Evolutionary conservation across 2,113 vertebrate genomes (phyloP).

Genomic region (Fregata magnificens): DNA sequence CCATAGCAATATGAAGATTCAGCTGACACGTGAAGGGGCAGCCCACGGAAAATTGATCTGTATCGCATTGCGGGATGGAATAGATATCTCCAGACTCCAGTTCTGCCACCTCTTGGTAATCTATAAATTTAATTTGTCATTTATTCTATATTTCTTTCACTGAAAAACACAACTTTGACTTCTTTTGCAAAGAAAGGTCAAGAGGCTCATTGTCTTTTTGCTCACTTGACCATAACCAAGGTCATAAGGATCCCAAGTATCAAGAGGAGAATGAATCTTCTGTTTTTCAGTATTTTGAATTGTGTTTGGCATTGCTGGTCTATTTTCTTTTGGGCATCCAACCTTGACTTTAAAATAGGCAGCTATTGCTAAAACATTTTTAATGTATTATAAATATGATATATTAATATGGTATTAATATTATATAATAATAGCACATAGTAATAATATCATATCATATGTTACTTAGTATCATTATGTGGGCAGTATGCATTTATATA

Average conservation of each 20-base stretch:
- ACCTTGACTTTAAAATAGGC: neutral
- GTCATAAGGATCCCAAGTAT: neutral
- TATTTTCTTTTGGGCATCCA: neutral
- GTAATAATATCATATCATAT: too few relatives aligned
- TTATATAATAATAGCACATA: neutral
- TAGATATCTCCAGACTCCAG: neutral
- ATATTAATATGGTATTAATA: neutral
- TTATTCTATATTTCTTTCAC: neutral
- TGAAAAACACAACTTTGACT: neutral
- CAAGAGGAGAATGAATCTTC: neutral
- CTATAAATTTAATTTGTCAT: neutral
- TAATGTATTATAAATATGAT: neutral
- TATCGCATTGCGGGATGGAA: neutral
- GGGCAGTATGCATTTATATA: neutral
- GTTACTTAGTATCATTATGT: neutral
- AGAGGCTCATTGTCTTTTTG: neutral
- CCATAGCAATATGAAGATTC: neutral
- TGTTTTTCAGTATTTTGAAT: neutral
- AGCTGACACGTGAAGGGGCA: neutral
- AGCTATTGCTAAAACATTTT: neutral
- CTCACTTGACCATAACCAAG: neutral
- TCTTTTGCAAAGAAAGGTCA: neutral
- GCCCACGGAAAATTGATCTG: neutral
- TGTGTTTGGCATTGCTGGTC: neutral
- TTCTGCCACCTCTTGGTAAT: neutral